Base-by-base conservation (phyloP, 2,888 invertebrate genomes). In the Pyrrhosoma nymphula region DNA sequence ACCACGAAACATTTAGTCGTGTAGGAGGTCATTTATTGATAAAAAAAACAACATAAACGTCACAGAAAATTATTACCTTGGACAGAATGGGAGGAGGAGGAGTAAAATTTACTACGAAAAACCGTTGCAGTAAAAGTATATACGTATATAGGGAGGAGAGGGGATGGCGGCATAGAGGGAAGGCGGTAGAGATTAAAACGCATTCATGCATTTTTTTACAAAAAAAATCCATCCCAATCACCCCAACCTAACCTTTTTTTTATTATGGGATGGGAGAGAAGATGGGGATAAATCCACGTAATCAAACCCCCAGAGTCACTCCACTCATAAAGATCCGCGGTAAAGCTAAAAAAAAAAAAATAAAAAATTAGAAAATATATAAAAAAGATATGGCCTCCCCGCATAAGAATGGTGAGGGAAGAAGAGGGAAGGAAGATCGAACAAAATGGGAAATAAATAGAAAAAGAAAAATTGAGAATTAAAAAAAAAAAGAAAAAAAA, bases 141-240 rank as follows among this genome's bases (percentile, higher is more conserved):
- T 8, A 60, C n/a, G 12, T 20, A 60, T 14, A 14, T 4, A 20
- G 60, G 20, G 16, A 60, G 16, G 60, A 20, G 60, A 14, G 6
- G 20, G 60, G 60, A 12, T 1, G 12, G 60, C 6, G 18, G 60
- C 12, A 12, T 60, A 60, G 16, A 60, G 20, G 20, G 12, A 60
- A 14, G 20, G 69, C 3, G n/a, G 69, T 0, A 4, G 26, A 69
- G 69, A 69, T 69, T 35, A 82, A 82, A 35, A 82, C 82, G 35
- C 30, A 35, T 82, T 82, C 35, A 35, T 35, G 18, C n/a, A n/a
- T n/a, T 26, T 26, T 35, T 82, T 26, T 10, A 16, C 20, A 0
- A 26, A 56, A 47, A 56, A 89, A 89, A 89, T 89, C 89, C 89
- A 89, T 55, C 89, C 89, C 23, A 56, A 89, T 89, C 89, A n/a